Base-by-base conservation (phyloP, 2,888 invertebrate species). In the Drosophila setosimentum region DNA sequence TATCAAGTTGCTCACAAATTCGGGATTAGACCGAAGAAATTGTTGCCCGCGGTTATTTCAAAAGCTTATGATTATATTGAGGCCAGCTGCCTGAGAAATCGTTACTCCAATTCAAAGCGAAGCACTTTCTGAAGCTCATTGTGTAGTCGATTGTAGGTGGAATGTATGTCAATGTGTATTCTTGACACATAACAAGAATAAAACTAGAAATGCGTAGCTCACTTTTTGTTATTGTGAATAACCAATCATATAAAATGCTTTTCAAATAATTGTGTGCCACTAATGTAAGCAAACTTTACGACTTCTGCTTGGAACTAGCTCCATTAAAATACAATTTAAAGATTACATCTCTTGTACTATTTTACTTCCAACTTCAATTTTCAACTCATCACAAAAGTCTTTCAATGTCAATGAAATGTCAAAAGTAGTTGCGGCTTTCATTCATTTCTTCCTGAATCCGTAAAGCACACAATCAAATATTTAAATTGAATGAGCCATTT, bases 401-500 rank as follows among this genome's bases (percentile, higher is more conserved):
- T 75, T 63, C 53, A 75, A 66, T 79, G 80, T 63, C 76, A 80
- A 48, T 64, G n/a, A 70, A 70, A 76, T 76, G 80, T 66, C 80
- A 80, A 64, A 49, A 60, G 45, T 57, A 50, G 57, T 33, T 55
- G 21, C 21, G 11, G 57, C 55, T 33, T 8, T 40, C 32, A 10
- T 18, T 24, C 29, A 3, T 45, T 24, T 42, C 48, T 18, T 30
- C 45, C 59, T 13, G 33, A 53, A 49, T 24, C 16, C 53, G 33
- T 55, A 57, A 61, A 63, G 68, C 45, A 61, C 48, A 53, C 45
- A 33, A 68, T 80, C 32, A 83, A 82, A 75, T 72, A 79, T 80
- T 71, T 75, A 71, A 67, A 51, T 78, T 55, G 33, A 62, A 82
- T 87, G 67, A 75, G 65, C 70, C 73, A 75, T 82, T 76, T 68